Base-by-base conservation (phyloP, 2,888 invertebrate genomes). In the Agapetus fuscipes region DNA sequence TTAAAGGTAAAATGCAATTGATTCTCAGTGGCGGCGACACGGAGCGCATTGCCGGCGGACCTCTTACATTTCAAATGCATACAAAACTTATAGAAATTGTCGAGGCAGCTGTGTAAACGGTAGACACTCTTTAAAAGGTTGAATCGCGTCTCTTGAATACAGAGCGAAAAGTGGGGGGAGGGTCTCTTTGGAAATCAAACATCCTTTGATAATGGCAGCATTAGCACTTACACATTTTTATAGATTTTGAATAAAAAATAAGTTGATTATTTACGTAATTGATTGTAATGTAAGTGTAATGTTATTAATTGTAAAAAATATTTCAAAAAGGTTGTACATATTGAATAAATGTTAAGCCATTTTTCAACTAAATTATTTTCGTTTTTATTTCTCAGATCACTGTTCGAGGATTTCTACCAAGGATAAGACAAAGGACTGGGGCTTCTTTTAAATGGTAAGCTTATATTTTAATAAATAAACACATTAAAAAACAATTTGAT, bases 1-100 rank as follows among this genome's bases (percentile, higher is more conserved):
- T 20, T 40, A 26, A 27, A 31, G 27, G 31, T 30, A 35, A 34
- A 34, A 25, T 24, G 12, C 35, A 34, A 40, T 31, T 40, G 35
- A 40, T 35, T 40, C 35, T 6, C 28, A 13, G 11, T n/a, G 34
- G 14, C 29, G 10, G 33, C 34, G 11, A 20, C 14, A 34, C 11
- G 14, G 25, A 27, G 10, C n/a, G 24, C 16, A 37, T n/a, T n/a
- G n/a, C n/a, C n/a, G n/a, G n/a, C n/a, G n/a, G 34, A 11, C 34
- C 26, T 13, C 34, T 34, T 39, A 34, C 39, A 39, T 30, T 34
- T 39, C 30, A 34, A 16, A 34, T 30, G 34, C 34, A 34, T 17
- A 16, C 20, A 38, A 38, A 27, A 27, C 28, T 24, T 10, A 20
- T 13, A 30, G 15, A 36, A 20, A 20, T 20, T 20, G 20, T 9